phyloP scores from a whole-genome alignment of 2,797 vertebrate species.

The Hirundo rustica region DNA sequence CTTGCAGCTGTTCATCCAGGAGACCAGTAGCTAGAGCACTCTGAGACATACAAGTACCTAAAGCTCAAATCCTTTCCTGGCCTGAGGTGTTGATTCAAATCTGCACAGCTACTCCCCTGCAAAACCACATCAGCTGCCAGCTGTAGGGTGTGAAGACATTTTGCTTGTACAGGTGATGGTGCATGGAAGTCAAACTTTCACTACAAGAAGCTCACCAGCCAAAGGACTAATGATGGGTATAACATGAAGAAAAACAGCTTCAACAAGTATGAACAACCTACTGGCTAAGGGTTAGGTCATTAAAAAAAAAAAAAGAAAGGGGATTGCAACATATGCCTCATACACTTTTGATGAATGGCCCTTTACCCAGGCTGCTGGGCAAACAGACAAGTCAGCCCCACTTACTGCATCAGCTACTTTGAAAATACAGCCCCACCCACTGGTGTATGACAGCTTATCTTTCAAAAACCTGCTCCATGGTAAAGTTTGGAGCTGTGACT shows the following conservation, averaged over 20 bases:
- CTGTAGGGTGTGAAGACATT: neutral
- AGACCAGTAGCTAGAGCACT: neutral
- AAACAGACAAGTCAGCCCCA: neutral
- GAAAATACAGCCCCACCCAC: constrained; percentile 24
- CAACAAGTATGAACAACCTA: neutral
- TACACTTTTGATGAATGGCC: neutral
- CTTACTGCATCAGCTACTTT: neutral
- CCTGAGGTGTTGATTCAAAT: neutral
- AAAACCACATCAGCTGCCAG: neutral
- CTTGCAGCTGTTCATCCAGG: neutral
- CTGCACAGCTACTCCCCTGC: neutral
- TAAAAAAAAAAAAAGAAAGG: neutral
- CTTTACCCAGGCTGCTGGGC: neutral
- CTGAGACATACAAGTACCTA: neutral
- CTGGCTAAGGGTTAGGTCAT: neutral
- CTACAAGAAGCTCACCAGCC: neutral
- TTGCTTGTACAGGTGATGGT: neutral
- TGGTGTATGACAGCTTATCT: constrained; percentile 1
- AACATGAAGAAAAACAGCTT: neutral
- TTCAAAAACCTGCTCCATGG: neutral
- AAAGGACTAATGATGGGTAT: neutral
- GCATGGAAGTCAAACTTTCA: neutral
- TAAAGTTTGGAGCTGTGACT: constrained; percentile 1
- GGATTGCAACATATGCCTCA: neutral
- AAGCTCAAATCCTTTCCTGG: neutral